Evolutionary conservation across 2,797 vertebrate genomes (phyloP).

Genomic region (Dromococcyx pavoninus): DNA sequence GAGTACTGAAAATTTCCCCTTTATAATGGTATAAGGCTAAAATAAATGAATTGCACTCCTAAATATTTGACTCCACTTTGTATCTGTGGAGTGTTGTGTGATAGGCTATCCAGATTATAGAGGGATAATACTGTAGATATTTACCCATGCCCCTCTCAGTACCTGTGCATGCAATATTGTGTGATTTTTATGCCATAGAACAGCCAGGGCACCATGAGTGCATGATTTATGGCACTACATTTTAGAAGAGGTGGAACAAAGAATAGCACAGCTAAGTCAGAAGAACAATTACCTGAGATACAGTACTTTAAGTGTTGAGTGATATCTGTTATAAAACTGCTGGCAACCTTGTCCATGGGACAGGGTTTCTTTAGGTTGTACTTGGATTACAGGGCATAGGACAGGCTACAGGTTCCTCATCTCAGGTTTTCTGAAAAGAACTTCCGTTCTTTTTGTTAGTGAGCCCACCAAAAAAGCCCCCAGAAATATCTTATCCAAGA

Average conservation of each 20-base stretch:
- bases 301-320: neutral
- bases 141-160: neutral
- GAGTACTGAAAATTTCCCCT: neutral
- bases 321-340: neutral
- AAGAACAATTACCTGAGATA: neutral
- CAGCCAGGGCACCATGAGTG: neutral
- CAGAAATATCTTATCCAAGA: conserved; percentile 76
- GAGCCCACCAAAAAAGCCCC: conserved; percentile 34
- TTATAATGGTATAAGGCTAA: neutral
- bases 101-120: neutral
- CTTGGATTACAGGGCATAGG: neutral
- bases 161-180: neutral
- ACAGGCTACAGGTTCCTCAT: neutral
- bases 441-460: conserved; percentile 36
- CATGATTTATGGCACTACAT: neutral
- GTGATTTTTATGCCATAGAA: neutral
- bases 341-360: neutral
- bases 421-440: conserved; percentile 4
- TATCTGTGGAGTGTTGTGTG: neutral
- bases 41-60: neutral
- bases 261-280: neutral
- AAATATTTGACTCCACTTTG: neutral
- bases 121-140: neutral
- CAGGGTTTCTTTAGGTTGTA: neutral
- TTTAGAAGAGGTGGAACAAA: neutral